phyloP scores from a whole-genome alignment of 2,797 vertebrate genomes.

The Cirrhinus molitorella region DNA sequence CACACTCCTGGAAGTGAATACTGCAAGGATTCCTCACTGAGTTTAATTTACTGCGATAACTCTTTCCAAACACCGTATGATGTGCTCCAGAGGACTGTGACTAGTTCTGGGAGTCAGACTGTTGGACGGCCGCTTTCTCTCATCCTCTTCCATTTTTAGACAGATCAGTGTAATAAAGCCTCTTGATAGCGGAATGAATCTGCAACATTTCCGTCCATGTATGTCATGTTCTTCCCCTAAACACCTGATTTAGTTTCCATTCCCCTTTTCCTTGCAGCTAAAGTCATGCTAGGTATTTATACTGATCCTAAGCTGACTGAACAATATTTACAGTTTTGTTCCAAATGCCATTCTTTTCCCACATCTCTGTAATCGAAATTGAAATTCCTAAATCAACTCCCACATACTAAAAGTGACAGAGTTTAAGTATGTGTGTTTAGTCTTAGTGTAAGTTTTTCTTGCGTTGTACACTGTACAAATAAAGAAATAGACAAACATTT shows the following conservation, averaged over 20 bases:
- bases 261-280: neutral
- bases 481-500: neutral
- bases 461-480: neutral
- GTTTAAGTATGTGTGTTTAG: neutral
- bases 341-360: constrained; percentile 31
- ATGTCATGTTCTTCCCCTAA: constrained; percentile 23
- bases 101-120: constrained; percentile 5
- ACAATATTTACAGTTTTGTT: constrained; percentile 22
- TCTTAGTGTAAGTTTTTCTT: neutral
- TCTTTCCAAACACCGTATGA: constrained; percentile 34
- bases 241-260: constrained; percentile 39
- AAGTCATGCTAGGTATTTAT: constrained; percentile 10
- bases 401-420: constrained; percentile 22
- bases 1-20: constrained; percentile 28
- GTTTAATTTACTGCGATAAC: constrained; percentile 36
- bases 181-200: neutral
- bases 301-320: constrained; percentile 14
- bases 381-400: constrained; percentile 36
- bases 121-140: neutral
- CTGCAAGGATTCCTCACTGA: constrained; percentile 10
- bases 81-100: constrained; percentile 41
- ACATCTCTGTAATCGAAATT: constrained; percentile 29
- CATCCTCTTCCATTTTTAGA: constrained; percentile 38
- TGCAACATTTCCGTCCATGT: constrained; percentile 24
- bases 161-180: constrained; percentile 11